Evolutionary conservation across 2,113 vertebrate genomes (phyloP), one percentile per base, ranked within the genome.

Genomic region (Micronisus gabar): DNA sequence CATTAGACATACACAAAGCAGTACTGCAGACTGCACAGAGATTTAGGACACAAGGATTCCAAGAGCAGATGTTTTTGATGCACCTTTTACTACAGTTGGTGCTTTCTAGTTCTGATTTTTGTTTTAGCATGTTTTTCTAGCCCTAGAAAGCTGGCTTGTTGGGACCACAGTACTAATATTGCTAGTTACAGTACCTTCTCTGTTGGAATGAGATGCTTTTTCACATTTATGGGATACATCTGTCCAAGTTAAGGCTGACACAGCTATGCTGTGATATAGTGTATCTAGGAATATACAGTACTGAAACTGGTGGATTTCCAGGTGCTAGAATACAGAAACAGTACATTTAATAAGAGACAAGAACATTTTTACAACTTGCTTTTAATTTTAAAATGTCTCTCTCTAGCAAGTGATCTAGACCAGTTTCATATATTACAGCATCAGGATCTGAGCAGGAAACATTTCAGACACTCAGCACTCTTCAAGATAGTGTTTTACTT

Each of bases 201-300:
- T 20, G 30, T 27, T 56, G 74, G 92, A 90, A 92, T 18, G 36
- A 86, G 81, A 90, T 81, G 48, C 45, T 19, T 82, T 56, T 95
- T 95, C 95, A 96, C 97, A 97, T 95, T 97, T 83, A 53, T 13
- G 90, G 93, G 93, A 50, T 87, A 40, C 21, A 47, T 48, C 78
- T 90, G 36, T 73, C 87, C 59, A 88, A 62, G 80, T 71, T 86
- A 67, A 89, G 22, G 50, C 66, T 83, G 48, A 59, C 47, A 89
- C 62, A 93, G 80, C 65, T 76, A 29, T 47, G 50, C 84, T 86
- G 36, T 40, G 14, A 43, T 48, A 81, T 3, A 58, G 2, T 67
- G 7, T 38, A 58, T 55, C 32, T 86, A 81, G 18, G 43, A 88
- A 47, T 17, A 81, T 11, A 67, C 27, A 81, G 34, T 61, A 91